phyloP scores from a whole-genome alignment of 2,888 invertebrate species.

The Sussaba pulchella region DNA sequence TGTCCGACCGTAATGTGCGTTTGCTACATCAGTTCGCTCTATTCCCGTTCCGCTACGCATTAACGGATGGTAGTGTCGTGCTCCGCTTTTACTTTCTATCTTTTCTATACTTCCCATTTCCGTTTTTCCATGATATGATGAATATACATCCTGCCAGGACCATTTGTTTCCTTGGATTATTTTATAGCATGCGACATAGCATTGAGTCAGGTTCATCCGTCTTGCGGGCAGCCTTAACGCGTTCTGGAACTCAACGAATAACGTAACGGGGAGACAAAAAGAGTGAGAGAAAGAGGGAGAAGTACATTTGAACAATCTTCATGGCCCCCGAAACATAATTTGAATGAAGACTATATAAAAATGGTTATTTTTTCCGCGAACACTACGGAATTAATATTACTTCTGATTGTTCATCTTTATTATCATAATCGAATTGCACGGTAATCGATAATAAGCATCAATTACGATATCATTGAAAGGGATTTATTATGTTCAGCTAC shows the following conservation, averaged over 20 bases:
- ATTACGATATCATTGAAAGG: no score
- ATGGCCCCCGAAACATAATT: conserved; percentile 39
- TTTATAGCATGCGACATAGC: conserved; percentile 72
- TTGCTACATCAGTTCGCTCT: background rate
- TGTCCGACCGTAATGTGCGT: background rate
- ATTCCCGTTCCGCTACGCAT: background rate
- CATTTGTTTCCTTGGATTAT: conserved; percentile 79
- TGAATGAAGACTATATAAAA: no score
- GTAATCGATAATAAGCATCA: no score
- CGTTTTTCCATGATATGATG: conserved; percentile 71
- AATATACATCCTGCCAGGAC: conserved; percentile 77
- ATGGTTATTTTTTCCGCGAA: no score
- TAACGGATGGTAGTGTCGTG: background rate
- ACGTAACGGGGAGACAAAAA: no score
- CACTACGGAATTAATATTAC: no score
- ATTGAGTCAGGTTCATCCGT: conserved; percentile 74
- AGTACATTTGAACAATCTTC: conserved; percentile 56
- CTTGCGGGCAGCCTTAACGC: conserved; percentile 76
- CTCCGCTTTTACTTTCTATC: conserved; percentile 37
- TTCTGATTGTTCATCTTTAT: no score
- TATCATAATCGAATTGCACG: no score
- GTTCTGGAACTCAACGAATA: no score
- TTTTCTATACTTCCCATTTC: conserved; percentile 41
- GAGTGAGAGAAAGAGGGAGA: conserved; percentile 16
- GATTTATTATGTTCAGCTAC: background rate